phyloP scores from a whole-genome alignment of 2,113 vertebrate species.

The Salvelinus fontinalis region DNA sequence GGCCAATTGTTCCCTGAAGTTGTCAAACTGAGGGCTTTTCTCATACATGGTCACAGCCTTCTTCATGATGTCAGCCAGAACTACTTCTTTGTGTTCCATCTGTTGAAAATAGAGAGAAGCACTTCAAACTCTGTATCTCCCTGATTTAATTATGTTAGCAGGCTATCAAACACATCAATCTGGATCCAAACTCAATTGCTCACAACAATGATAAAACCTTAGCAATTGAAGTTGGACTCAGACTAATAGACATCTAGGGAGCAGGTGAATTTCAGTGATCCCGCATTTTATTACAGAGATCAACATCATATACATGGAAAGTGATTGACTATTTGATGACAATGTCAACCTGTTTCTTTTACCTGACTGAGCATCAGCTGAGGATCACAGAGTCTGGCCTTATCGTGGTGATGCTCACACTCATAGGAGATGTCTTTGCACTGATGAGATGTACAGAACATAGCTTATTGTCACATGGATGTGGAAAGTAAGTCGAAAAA shows the following conservation, averaged over 20 bases:
- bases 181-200: no score
- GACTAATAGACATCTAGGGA: no score
- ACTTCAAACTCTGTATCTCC: not conserved
- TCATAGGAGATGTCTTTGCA: constrained; percentile 49
- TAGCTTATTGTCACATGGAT: not conserved
- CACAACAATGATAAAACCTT: not conserved
- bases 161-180: no score
- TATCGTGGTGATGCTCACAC: constrained; percentile 49
- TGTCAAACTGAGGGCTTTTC: constrained; percentile 29
- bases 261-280: not conserved
- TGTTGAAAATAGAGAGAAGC: constrained; percentile 23
- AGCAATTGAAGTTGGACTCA: no score
- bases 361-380: constrained; percentile 54
- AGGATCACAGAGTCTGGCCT: constrained; percentile 47
- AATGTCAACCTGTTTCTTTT: constrained; percentile 17
- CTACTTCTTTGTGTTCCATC: constrained; percentile 52
- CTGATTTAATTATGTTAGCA: not conserved
- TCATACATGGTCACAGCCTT: constrained; percentile 59
- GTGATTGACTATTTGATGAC: not conserved
- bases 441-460: constrained; percentile 45
- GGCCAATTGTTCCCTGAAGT: constrained; percentile 49
- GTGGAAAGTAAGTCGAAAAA: not conserved
- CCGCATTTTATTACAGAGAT: not conserved
- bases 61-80: constrained; percentile 54
- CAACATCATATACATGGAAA: not conserved